These are phyloP conservation scores for Procavia capensis DNA, from an alignment of 2,113 vertebrate species.

Conservation along the genomic window DNA sequence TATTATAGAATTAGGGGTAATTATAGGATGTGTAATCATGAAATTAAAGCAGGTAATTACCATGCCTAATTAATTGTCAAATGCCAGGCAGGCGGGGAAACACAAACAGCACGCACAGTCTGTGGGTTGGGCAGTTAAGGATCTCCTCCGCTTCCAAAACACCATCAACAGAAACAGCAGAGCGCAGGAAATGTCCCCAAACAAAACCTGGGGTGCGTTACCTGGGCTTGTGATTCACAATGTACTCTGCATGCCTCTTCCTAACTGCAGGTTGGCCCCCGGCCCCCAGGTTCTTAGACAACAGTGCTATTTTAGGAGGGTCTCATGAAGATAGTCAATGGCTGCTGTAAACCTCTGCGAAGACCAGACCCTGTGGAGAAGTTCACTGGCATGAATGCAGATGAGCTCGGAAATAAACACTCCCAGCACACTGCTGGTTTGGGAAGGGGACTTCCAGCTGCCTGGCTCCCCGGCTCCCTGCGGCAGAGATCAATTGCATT, in stretches of 20 bases:
- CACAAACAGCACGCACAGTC: conserved; percentile 52
- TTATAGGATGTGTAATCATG: conserved; percentile 78
- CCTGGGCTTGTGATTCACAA: not conserved
- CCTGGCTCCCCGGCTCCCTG: not conserved
- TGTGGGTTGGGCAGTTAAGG: conserved; percentile 28
- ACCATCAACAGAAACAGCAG: not conserved
- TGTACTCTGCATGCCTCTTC: fast-evolving
- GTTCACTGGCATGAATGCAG: fast-evolving
- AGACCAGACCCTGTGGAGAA: not conserved
- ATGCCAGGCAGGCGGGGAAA: conserved; percentile 68
- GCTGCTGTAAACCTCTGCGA: not conserved
- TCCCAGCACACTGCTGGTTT: not conserved
- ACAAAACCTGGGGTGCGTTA: not conserved
- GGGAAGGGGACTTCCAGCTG: not conserved
- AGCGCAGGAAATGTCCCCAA: not conserved
- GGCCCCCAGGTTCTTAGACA: not conserved
- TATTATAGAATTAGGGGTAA: conserved; percentile 80
- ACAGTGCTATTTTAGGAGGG: not conserved
- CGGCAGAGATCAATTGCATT: fast-evolving
- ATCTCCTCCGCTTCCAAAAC: conserved; percentile 35
- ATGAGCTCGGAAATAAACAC: not conserved
- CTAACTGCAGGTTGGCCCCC: not conserved
- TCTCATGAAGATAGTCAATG: not conserved
- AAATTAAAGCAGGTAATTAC: conserved; percentile 84
- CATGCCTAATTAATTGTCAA: conserved; percentile 79